Evolutionary conservation across 2,797 vertebrate genomes (phyloP).

Genomic region (Scyliorhinus canicula): DNA sequence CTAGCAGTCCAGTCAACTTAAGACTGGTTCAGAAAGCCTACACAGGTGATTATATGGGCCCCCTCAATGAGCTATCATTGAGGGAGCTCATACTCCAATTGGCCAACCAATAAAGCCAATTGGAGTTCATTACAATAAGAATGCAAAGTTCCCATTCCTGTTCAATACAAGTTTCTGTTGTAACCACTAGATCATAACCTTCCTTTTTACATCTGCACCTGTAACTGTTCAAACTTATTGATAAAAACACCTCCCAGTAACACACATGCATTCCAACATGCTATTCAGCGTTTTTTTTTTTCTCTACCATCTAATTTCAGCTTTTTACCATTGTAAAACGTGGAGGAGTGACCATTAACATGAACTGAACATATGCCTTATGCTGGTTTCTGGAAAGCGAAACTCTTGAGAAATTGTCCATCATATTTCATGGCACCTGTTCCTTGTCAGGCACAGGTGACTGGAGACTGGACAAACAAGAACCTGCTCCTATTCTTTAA

Average conservation of each 20-base stretch:
- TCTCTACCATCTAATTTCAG: background rate
- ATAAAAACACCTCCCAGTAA: background rate
- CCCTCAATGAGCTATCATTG: too few species aligned
- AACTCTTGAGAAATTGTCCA: background rate
- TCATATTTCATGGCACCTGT: background rate
- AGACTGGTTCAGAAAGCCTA: too few species aligned
- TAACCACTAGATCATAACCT: background rate
- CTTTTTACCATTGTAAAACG: background rate
- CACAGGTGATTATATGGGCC: too few species aligned
- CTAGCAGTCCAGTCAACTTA: too few species aligned
- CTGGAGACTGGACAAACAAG: background rate
- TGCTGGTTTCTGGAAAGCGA: background rate
- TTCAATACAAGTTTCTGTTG: background rate
- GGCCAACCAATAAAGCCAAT: too few species aligned
- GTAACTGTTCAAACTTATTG: background rate
- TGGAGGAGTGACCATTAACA: background rate
- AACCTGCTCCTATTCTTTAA: background rate
- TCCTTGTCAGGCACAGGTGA: background rate
- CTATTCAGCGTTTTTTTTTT: background rate
- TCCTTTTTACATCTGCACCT: background rate
- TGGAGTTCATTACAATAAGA: too few species aligned
- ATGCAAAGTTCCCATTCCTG: background rate
- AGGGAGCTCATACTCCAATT: too few species aligned
- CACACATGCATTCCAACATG: background rate
- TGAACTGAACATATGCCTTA: background rate